These are phyloP conservation scores for Drosophila gaucha DNA, from an alignment of 2,888 invertebrate genomes.

Conservation along the genomic window DNA sequence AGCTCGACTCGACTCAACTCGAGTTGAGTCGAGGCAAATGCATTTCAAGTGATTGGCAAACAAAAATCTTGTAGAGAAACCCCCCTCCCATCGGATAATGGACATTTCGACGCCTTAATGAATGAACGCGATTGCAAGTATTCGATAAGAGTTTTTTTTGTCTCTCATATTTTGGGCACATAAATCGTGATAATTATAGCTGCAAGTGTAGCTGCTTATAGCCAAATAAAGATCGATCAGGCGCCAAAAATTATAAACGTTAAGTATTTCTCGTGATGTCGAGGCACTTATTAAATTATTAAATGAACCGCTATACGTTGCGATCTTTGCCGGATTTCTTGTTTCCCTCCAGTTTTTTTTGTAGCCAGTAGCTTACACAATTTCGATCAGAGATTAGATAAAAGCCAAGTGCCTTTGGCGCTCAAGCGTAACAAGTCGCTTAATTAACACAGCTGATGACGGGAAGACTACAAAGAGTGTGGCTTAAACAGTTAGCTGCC, in stretches of 20 bases:
- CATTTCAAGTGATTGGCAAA: constrained; percentile 77
- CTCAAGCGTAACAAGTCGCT: constrained; percentile 57
- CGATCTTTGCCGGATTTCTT: constrained; percentile 23
- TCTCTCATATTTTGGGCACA: constrained; percentile 47
- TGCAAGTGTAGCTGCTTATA: constrained; percentile 41
- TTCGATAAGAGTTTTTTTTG: constrained; percentile 58
- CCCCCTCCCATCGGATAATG: constrained; percentile 38
- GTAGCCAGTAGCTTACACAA: constrained; percentile 65
- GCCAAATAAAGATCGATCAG: constrained; percentile 28
- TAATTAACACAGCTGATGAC: constrained; percentile 61
- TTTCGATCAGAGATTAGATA: constrained; percentile 73
- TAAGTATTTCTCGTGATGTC: constrained; percentile 60
- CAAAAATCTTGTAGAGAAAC: constrained; percentile 33
- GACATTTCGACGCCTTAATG: constrained; percentile 63
- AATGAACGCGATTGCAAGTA: constrained; percentile 54
- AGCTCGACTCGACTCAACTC: constrained; percentile 2
- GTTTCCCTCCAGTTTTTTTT: constrained; percentile 11
- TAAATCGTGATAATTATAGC: constrained; percentile 77
- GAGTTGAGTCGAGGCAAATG: constrained; percentile 48
- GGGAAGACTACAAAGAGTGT: constrained; percentile 2
- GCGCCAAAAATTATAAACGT: constrained; percentile 16
- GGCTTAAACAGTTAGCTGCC: constrained; percentile 15
- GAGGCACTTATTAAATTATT: constrained; percentile 79
- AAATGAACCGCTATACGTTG: constrained; percentile 66
- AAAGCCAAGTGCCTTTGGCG: constrained; percentile 48